phyloP scores from a whole-genome alignment of 2,888 invertebrate species.

The Baronia brevicornis region DNA sequence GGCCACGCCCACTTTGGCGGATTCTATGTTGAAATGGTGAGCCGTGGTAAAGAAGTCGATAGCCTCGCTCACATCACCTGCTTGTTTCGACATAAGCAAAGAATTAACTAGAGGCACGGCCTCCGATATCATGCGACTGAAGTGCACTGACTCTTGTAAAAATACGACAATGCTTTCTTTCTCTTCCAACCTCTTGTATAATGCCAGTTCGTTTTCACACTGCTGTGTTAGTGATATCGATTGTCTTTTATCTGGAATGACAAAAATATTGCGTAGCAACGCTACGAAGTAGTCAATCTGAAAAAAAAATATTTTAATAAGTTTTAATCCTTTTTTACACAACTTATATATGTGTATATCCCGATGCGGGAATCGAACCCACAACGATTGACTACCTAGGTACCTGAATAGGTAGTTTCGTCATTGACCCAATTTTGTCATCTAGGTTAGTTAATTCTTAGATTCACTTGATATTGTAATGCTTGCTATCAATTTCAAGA shows the following conservation, averaged over 20 bases:
- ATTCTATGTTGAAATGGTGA: constrained; percentile 84
- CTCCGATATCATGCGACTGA: constrained; percentile 59
- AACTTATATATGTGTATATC: too few species aligned
- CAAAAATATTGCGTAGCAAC: constrained; percentile 55
- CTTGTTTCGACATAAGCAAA: constrained; percentile 82
- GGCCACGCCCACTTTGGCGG: constrained; percentile 81
- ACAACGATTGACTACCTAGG: too few species aligned
- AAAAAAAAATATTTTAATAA: constrained; percentile 18
- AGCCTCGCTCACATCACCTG: constrained; percentile 90
- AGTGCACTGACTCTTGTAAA: constrained; percentile 78
- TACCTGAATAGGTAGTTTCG: too few species aligned
- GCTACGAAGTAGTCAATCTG: constrained; percentile 66
- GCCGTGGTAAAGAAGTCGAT: constrained; percentile 91
- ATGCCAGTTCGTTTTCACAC: constrained; percentile 57
- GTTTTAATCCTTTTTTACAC: not conserved
- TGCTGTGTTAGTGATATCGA: constrained; percentile 48
- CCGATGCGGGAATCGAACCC: too few species aligned
- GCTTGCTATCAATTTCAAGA: too few species aligned
- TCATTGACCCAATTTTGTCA: too few species aligned
- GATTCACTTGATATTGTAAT: too few species aligned
- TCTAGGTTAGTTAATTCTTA: too few species aligned
- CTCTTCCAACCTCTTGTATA: constrained; percentile 72
- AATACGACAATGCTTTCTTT: constrained; percentile 82
- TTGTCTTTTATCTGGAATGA: constrained; percentile 49
- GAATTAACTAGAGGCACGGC: constrained; percentile 78